Evolutionary conservation across 2,797 vertebrate genomes (phyloP), one percentile per base, ranked within the genome.

Genomic region (Lophotriccus pileatus): DNA sequence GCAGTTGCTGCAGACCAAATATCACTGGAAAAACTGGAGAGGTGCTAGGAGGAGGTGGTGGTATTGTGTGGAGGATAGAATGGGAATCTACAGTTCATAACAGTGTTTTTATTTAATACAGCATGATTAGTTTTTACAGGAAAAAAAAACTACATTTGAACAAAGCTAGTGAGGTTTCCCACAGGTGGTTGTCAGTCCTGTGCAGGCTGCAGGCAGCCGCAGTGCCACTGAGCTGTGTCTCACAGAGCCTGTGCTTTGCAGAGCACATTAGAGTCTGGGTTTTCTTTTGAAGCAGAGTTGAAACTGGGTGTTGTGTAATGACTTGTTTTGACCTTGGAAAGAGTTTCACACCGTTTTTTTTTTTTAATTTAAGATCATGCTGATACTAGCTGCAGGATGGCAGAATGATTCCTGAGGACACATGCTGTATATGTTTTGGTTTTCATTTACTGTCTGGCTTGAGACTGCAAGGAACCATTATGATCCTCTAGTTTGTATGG

Each of bases 391-490:
- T 83, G 63, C 7, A 8, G 53, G 50, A 69, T 86, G 79, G 70
- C 62, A 66, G 63, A 76, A 75, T 28, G 22, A 63, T 74, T 92
- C 81, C 72, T 52, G 53, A 82, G 70, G 55, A 72, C 7, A 4
- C 30, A 9, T 44, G 20, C 55, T 39, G 12, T 69, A 5, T 74
- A 4, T 34, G 10, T 89, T 70, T 77, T 82, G 39, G 19, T 32
- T 87, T 93, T 91, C 52, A n/a, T 89, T 79, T 88, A 19, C 55
- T 70, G 13, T 80, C 32, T 85, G 12, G 8, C 56, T 91, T 44
- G 52, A 78, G 47, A 49, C 47, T 87, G 52, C 28, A 41, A 53
- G 59, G 39, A 73, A 19, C 37, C 16, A 21, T 80, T 85, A 22
- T 47, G 62, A 68, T 90, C 62, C n/a, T 81, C 24, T 44, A 14